A percentile compares a stretch with the other conserved stretches of the same genome.
phyloP scores from a whole-genome alignment of 2,888 invertebrate species.

The Pyrrhia umbra region DNA sequence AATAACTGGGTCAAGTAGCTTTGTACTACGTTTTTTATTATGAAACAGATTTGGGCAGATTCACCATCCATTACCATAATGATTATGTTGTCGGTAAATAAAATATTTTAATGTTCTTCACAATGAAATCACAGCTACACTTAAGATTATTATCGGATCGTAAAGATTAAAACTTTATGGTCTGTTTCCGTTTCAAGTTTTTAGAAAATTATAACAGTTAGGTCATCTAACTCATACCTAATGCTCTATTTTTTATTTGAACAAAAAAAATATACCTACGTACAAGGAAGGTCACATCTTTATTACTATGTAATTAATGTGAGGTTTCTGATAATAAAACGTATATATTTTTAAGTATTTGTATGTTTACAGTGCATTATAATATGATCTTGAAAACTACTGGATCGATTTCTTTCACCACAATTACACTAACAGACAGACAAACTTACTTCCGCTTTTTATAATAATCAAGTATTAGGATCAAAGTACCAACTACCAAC shows the following conservation, averaged over 20 bases:
- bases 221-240: background rate
- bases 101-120: slow-evolving; percentile 7
- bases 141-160: slow-evolving; percentile 48
- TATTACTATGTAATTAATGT: too few species aligned
- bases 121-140: slow-evolving; percentile 9
- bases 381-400: too few species aligned
- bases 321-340: too few species aligned
- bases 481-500: too few species aligned
- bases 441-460: too few species aligned
- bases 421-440: too few species aligned
- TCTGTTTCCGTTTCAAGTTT: slow-evolving; percentile 35
- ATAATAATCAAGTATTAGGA: too few species aligned
- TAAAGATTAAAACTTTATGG: slow-evolving; percentile 22
- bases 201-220: slow-evolving; percentile 20
- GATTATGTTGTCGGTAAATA: background rate
- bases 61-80: slow-evolving; percentile 21
- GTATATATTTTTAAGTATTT: too few species aligned
- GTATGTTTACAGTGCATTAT: too few species aligned
- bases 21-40: slow-evolving; percentile 47
- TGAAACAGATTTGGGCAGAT: slow-evolving; percentile 55
- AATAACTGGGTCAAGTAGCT: slow-evolving; percentile 72
- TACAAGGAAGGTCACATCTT: background rate
- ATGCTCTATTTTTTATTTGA: slow-evolving; percentile 6
- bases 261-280: background rate
- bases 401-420: too few species aligned